These are phyloP conservation scores for Drosophila suboccidentalis DNA, from an alignment of 2,888 invertebrate species.

Conservation along the genomic window DNA sequence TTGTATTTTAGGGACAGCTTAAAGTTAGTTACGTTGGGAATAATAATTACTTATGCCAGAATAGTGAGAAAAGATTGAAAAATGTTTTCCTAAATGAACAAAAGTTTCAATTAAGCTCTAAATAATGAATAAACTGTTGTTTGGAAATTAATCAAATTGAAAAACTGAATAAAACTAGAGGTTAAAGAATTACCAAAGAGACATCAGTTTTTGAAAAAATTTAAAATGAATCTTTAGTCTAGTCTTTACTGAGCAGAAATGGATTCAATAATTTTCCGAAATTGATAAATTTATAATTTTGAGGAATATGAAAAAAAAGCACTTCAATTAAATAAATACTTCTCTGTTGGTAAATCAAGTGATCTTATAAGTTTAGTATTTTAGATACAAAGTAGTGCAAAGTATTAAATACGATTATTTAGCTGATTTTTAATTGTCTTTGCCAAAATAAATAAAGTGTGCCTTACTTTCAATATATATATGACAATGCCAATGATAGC, in stretches of 20 bases:
- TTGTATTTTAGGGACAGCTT: neutral
- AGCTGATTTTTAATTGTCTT: neutral
- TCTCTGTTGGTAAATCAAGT: neutral
- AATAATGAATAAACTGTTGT: neutral
- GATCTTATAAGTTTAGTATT: neutral
- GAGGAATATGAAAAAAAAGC: no score
- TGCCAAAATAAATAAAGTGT: constrained; percentile 12
- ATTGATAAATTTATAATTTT: no score
- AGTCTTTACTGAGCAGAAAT: no score
- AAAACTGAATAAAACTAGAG: neutral
- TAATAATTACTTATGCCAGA: neutral
- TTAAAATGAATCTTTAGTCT: no score
- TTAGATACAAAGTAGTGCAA: neutral
- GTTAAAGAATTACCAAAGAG: no score
- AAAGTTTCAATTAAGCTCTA: neutral
- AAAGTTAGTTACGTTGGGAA: neutral
- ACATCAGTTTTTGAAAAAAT: no score
- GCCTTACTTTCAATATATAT: constrained; percentile 11
- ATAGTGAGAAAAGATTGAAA: neutral
- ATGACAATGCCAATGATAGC: constrained; percentile 19
- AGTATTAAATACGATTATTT: neutral
- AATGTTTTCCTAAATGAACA: neutral
- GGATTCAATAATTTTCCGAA: no score
- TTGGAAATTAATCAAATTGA: neutral
- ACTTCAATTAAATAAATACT: neutral